A percentile compares a stretch with the other conserved stretches of the same genome.
Conservation (phyloP, 64 coral and sea anemone species). For the Catalaphyllia jardinei region DNA sequence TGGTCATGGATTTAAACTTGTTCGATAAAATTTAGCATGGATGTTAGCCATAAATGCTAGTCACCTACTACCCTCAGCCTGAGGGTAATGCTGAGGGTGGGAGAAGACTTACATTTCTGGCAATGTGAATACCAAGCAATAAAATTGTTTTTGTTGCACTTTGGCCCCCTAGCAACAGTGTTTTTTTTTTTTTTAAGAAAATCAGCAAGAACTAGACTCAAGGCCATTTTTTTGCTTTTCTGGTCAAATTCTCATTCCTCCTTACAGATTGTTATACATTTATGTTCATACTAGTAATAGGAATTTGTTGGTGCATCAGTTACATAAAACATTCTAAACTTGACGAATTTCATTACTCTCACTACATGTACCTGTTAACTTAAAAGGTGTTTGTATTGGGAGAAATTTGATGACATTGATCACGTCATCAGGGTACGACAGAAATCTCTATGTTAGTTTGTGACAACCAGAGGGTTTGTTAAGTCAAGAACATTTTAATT, state of each 20-base stretch:
- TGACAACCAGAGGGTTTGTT: not conserved
- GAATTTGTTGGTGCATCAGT: not conserved
- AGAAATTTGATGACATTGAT: not conserved
- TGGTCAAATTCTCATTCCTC: not conserved
- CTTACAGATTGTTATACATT: not conserved
- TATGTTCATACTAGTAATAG: not conserved
- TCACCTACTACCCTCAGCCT: not conserved
- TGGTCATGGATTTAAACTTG: constrained; percentile 95
- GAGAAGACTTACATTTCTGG: no score
- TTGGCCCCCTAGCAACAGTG: no score
- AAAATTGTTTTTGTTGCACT: no score
- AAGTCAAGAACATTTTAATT: no score
- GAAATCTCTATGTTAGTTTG: not conserved
- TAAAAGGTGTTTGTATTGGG: not conserved
- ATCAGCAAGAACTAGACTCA: not conserved
- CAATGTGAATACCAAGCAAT: no score
- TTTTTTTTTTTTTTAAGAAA: not conserved
- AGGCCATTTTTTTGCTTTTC: not conserved
- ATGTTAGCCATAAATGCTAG: not conserved
- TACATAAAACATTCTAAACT: not conserved
- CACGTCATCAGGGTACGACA: not conserved
- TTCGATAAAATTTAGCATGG: not conserved
- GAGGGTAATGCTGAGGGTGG: no score
- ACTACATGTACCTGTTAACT: not conserved
- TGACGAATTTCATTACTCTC: not conserved